These are phyloP conservation scores for Clarias pachynema DNA, from an alignment of 2,797 vertebrate species.

Conservation along the genomic window DNA sequence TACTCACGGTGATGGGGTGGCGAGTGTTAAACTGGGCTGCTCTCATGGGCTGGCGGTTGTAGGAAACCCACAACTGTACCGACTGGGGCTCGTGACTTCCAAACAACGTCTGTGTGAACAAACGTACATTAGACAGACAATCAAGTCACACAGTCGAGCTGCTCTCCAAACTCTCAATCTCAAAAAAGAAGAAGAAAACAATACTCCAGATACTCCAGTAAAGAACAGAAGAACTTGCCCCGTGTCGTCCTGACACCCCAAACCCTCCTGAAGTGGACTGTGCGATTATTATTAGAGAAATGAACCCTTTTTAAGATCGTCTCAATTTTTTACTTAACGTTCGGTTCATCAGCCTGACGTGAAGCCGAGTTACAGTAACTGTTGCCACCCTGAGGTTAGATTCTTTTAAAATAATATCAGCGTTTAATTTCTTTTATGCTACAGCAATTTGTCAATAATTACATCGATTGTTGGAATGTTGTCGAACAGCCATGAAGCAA, in stretches of 20 bases:
- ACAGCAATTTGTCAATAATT: background rate
- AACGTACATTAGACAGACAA: background rate
- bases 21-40: conserved; percentile 94
- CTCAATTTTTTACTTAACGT: too few relatives aligned
- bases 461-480: background rate
- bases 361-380: background rate
- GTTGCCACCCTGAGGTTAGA: background rate
- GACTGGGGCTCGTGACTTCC: conserved; percentile 80
- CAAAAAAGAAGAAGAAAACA: background rate
- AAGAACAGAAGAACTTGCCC: background rate
- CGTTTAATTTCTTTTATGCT: background rate
- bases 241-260: background rate
- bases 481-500: background rate
- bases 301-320: background rate
- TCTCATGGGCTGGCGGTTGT: conserved; percentile 93
- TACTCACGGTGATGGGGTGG: conserved; percentile 91
- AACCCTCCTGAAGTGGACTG: too few relatives aligned
- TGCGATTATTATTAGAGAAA: background rate
- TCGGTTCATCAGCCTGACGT: background rate
- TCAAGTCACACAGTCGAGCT: background rate
- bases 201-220: background rate
- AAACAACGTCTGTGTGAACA: conserved; percentile 73
- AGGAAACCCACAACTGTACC: conserved; percentile 97
- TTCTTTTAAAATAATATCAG: background rate
- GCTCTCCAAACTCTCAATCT: background rate